Base-by-base conservation (phyloP, 1,140 invertebrate species). In the Meloidogyne floridensis region DNA sequence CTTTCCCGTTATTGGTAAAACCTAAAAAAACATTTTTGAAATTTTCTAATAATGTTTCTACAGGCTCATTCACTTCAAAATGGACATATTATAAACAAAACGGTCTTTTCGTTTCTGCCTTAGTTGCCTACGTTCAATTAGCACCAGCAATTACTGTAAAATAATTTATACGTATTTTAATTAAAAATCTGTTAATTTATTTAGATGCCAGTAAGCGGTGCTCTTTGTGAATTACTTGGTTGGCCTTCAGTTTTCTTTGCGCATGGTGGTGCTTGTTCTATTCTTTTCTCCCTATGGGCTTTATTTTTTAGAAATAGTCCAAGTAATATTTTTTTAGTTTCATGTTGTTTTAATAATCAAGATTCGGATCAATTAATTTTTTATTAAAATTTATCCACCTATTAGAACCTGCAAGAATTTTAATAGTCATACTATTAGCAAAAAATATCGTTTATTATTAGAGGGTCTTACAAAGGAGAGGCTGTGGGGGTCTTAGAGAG, bases 231-330 rank as follows among this genome's bases (percentile, higher is more conserved):
- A 69, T 72, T 42, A 51, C 43, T 72, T 80, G 81, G 84, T 59
- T 89, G 88, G 88, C 87, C 87, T 32, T 87, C 83, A 10, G 85
- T 89, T 32, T 90, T 90, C 75, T 89, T 90, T 72, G 83, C 81
- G 7, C 88, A 89, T 79, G 89, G 84, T 76, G 82, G 72, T 10
- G 77, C 75, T 6, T 84, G 78, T 20, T 77, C 82, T 42, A 72
- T 89, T 75, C 81, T 89, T n/a, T 89, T 89, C 70, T 78, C 81
- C 5, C 20, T 82, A 18, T 89, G 87, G 72, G 86, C 77, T 10
- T 53, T 87, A 59, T 87, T 90, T 71, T 89, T 88, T 81, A 73
- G 88, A 51, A 89, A 89, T 80, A 88, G 76, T 72, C 88, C 88
- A 65, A 73, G 86, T 84, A 32, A 32, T 32, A 32, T 32, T 32